Conservation (phyloP, 2,113 vertebrate genomes). For the Podarcis raffonei region DNA sequence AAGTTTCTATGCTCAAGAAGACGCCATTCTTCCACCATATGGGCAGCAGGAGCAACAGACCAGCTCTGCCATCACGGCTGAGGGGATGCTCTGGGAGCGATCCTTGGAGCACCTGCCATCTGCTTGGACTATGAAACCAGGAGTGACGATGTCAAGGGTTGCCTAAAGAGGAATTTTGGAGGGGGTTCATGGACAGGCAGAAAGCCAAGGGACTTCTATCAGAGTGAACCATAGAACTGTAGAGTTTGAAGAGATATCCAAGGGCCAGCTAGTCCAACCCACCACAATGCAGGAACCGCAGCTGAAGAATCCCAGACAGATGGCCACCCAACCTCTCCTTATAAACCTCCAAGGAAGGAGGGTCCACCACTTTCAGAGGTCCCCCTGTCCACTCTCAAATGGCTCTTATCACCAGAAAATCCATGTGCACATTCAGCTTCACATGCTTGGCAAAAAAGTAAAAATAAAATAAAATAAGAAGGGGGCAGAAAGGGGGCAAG, state of each 20-base stretch:
- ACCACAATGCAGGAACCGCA: no score
- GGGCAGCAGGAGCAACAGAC: neutral
- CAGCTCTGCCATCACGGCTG: neutral
- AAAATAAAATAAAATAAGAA: no score
- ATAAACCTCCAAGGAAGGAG: no score
- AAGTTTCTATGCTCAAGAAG: neutral
- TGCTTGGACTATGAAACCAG: neutral
- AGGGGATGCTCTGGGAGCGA: neutral
- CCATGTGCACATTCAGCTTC: no score
- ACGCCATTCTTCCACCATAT: neutral
- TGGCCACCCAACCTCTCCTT: no score
- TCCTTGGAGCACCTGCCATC: neutral
- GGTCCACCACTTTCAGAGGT: neutral
- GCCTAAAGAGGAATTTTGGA: neutral
- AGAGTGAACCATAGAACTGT: no score
- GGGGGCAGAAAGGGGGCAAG: no score
- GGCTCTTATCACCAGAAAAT: no score
- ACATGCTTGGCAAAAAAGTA: no score
- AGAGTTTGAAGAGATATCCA: no score
- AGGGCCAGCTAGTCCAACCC: no score
- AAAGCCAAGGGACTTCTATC: neutral
- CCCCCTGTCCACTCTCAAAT: neutral
- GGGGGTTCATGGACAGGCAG: neutral
- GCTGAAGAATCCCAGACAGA: neutral
- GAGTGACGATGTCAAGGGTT: neutral